Conservation (phyloP, 2,888 invertebrate species). For the Trichogramma dendrolimi region DNA sequence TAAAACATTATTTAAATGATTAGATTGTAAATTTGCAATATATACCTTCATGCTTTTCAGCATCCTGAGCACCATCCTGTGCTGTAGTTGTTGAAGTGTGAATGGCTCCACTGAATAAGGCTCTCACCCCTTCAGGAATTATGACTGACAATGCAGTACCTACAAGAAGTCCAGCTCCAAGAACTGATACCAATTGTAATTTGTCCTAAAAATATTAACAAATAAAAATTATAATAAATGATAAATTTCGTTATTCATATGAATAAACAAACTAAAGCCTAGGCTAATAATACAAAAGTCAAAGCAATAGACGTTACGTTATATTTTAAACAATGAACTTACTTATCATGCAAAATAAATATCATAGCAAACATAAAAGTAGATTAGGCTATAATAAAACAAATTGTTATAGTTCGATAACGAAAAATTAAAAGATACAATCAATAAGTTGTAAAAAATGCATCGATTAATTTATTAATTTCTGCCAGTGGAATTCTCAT, state of each 20-base stretch:
- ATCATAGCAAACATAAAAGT: too few relatives aligned
- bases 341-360: neutral
- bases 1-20: neutral
- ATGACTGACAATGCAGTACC: constrained; percentile 97
- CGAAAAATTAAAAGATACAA: too few relatives aligned
- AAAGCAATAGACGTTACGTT: too few relatives aligned
- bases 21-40: neutral
- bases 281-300: too few relatives aligned
- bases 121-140: constrained; percentile 96
- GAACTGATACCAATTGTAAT: constrained; percentile 85
- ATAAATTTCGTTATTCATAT: neutral
- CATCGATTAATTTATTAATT: too few relatives aligned
- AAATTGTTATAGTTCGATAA: too few relatives aligned
- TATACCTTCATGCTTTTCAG: constrained; percentile 26
- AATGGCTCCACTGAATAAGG: constrained; percentile 56
- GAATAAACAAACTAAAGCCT: too few relatives aligned
- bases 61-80: constrained; percentile 8
- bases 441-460: too few relatives aligned
- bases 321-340: too few relatives aligned
- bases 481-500: too few relatives aligned
- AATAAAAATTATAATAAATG: neutral
- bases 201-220: constrained; percentile 67
- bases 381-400: too few relatives aligned
- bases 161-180: constrained; percentile 94
- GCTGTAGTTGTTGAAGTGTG: constrained; percentile 11